Evolutionary conservation across 2,113 vertebrate species (phyloP), one percentile per base, ranked within the genome.

Genomic region (Heptranchias perlo): DNA sequence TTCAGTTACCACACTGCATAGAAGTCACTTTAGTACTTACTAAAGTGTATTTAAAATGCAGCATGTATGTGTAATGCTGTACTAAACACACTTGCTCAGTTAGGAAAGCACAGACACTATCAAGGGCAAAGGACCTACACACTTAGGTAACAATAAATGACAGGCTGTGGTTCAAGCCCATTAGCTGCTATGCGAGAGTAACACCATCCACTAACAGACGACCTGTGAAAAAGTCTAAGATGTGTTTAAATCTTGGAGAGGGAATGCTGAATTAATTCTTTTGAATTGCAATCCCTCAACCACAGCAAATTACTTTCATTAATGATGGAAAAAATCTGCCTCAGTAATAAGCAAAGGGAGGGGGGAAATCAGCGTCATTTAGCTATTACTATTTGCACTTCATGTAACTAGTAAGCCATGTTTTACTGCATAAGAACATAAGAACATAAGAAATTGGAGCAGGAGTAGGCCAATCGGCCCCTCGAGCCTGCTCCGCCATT

Each of bases 221-320:
- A 99, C 99, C 99, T 99, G 99, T 99, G 99, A 99, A 99, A 98
- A 99, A 99, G 94, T 99, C 99, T 98, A 97, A 98, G 99, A 99
- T 99, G 98, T 99, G 98, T 98, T 99, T 99, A 99, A 98, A 98
- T 99, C 98, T 99, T 97, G 98, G 98, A 99, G 98, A 98, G 98
- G 98, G 98, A 98, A 98, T 99, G 99, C 98, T 97, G 98, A 99
- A 99, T 99, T 99, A 99, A 99, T 99, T 99, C 99, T 98, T 98
- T 98, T 98, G 98, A 99, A 99, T 98, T 98, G 98, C 98, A 99
- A 99, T 99, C 98, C 98, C 99, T 99, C 99, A 99, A 99, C 98
- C 99, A 99, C 99, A 98, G 99, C 99, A 99, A 99, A 99, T 99
- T 99, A 99, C 99, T 98, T 98, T 99, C 99, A 99, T 99, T 99